A percentile compares a stretch with the other conserved stretches of the same genome.
Evolutionary conservation across 2,888 invertebrate genomes (phyloP).

Genomic region (Megalurothrips usitatus): DNA sequence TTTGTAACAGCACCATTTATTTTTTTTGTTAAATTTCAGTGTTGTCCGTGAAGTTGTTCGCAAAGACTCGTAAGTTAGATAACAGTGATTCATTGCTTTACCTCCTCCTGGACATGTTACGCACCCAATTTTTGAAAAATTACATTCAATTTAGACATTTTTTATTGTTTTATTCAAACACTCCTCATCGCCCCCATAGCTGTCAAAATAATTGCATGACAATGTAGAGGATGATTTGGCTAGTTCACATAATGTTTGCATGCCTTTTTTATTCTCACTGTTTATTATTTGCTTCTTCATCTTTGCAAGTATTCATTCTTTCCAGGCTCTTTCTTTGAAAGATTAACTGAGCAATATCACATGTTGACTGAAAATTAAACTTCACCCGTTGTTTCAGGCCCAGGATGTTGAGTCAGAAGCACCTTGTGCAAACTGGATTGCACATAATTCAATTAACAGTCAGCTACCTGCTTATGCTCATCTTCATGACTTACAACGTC

Average conservation of each 20-base stretch:
- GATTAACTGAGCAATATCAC: constrained; percentile 32
- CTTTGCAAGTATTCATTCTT: not conserved
- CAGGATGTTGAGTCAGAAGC: constrained; percentile 76
- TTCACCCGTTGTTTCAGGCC: constrained; percentile 56
- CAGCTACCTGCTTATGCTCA: constrained; percentile 91
- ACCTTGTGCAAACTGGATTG: constrained; percentile 79
- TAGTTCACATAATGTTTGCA: not conserved
- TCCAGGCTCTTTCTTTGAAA: constrained; percentile 28
- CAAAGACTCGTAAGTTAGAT: constrained; percentile 63
- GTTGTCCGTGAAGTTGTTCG: constrained; percentile 67
- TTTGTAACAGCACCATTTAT: constrained; percentile 22
- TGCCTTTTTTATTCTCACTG: not conserved
- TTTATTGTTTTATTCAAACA: constrained; percentile 33
- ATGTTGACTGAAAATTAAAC: too few species aligned
- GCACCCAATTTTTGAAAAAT: not conserved
- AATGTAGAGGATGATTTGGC: too few species aligned
- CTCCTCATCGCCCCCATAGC: not conserved
- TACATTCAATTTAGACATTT: constrained; percentile 30
- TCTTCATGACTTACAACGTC: constrained; percentile 95
- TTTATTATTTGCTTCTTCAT: constrained; percentile 7
- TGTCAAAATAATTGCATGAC: too few species aligned
- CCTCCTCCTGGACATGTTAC: too few species aligned
- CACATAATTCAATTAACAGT: constrained; percentile 86
- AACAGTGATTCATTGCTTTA: too few species aligned
- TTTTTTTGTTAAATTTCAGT: constrained; percentile 48